Conservation (phyloP, 2,797 vertebrate species). For the Antennarius maculatus region DNA sequence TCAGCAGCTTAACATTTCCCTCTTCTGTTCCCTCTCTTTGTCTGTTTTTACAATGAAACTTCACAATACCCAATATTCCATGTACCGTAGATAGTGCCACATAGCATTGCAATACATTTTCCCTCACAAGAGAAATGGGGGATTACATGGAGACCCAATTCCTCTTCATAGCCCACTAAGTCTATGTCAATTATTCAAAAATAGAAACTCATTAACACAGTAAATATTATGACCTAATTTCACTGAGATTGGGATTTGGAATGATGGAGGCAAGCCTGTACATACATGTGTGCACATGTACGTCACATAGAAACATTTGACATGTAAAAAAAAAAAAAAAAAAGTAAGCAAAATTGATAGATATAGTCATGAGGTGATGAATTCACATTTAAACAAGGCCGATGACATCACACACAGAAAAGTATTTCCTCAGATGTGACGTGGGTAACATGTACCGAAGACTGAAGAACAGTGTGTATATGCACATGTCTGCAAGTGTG, state of each 20-base stretch:
- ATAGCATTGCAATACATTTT: constrained; percentile 28
- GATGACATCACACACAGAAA: constrained; percentile 16
- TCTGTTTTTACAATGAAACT: constrained; percentile 1
- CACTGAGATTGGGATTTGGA: constrained; percentile 61
- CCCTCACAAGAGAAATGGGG: constrained; percentile 54
- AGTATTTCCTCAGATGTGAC: constrained; percentile 41
- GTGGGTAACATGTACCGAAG: constrained; percentile 19
- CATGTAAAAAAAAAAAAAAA: constrained; percentile 9
- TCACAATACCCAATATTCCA: constrained; percentile 19
- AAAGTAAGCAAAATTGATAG: too few species aligned
- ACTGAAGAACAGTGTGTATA: constrained; percentile 19
- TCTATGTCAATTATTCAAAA: constrained; percentile 79
- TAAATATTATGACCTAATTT: constrained; percentile 82
- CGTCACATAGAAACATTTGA: constrained; percentile 10
- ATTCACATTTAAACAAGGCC: constrained; percentile 12
- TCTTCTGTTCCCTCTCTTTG: not conserved
- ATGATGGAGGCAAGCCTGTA: constrained; percentile 32
- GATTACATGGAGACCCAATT: constrained; percentile 72
- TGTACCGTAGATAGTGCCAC: constrained; percentile 20
- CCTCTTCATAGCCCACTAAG: constrained; percentile 66
- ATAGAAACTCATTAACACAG: constrained; percentile 84
- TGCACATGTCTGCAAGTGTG: not conserved
- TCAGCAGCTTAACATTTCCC: not conserved
- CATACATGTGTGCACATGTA: not conserved
- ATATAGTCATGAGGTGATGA: too few species aligned